Conservation (phyloP, 2,113 vertebrate genomes). For the Cisticola juncidis region DNA sequence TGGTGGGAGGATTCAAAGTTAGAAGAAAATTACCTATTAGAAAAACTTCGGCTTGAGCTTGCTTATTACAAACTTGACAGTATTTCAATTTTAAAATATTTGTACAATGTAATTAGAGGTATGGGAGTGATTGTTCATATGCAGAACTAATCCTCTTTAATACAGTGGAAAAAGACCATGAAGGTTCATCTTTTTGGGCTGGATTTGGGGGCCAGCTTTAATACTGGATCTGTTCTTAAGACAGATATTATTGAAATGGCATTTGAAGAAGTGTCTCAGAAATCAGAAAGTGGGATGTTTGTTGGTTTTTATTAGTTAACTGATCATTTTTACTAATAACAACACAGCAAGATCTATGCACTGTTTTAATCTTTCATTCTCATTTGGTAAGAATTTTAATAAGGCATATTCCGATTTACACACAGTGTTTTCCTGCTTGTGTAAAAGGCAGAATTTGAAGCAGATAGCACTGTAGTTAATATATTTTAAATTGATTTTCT, state of each 20-base stretch:
- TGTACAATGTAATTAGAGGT: neutral
- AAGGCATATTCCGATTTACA: neutral
- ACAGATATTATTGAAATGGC: neutral
- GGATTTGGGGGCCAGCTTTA: neutral
- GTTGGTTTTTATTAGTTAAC: neutral
- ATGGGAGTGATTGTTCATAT: neutral
- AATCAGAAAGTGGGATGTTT: neutral
- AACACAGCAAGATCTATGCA: neutral
- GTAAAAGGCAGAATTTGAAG: neutral
- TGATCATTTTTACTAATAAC: neutral
- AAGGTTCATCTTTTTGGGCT: neutral
- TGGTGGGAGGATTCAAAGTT: slow-evolving; percentile 48
- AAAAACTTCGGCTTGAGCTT: neutral
- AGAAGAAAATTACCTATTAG: slow-evolving; percentile 22
- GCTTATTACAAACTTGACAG: neutral
- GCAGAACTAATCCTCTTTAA: neutral
- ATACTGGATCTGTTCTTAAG: neutral
- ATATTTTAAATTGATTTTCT: slow-evolving; percentile 14
- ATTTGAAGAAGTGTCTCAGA: neutral
- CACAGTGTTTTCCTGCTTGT: neutral
- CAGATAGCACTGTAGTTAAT: neutral
- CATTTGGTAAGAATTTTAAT: neutral
- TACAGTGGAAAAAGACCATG: neutral
- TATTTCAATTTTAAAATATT: slow-evolving; percentile 30
- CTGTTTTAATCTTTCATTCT: neutral